phyloP scores from a whole-genome alignment of 2,797 vertebrate species.

The Gambelia wislizenii region DNA sequence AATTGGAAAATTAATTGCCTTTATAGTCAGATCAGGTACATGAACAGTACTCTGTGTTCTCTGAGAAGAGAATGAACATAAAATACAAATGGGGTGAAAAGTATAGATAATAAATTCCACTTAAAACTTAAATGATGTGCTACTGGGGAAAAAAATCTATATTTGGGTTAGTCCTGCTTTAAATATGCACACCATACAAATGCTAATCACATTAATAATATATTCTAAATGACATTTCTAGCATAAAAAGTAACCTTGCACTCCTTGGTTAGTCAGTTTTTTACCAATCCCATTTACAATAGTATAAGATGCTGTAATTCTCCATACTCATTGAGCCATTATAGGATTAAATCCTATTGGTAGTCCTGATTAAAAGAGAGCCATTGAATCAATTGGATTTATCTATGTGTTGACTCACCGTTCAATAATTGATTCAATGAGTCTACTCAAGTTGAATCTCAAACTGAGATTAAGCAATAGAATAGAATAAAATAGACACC shows the following conservation, averaged over 20 bases:
- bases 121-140: not conserved
- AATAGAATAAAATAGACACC: too few species aligned
- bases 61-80: not conserved
- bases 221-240: slow-evolving; percentile 1
- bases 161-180: not conserved
- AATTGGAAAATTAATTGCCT: not conserved
- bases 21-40: not conserved
- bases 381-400: too few species aligned
- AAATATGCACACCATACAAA: not conserved
- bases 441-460: too few species aligned
- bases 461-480: too few species aligned
- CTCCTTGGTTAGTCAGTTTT: slow-evolving; percentile 7
- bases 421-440: too few species aligned
- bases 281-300: slow-evolving; percentile 39
- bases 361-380: too few species aligned
- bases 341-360: too few species aligned
- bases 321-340: slow-evolving; percentile 41
- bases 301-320: slow-evolving; percentile 1
- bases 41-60: not conserved
- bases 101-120: not conserved
- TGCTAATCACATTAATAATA: not conserved
- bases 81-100: not conserved
- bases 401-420: too few species aligned
- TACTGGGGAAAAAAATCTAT: not conserved
- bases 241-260: slow-evolving; percentile 6